A percentile compares a stretch with the other conserved stretches of the same genome.
These are phyloP conservation scores for Pipa parva DNA, from an alignment of 2,113 vertebrate genomes.

Conservation along the genomic window DNA sequence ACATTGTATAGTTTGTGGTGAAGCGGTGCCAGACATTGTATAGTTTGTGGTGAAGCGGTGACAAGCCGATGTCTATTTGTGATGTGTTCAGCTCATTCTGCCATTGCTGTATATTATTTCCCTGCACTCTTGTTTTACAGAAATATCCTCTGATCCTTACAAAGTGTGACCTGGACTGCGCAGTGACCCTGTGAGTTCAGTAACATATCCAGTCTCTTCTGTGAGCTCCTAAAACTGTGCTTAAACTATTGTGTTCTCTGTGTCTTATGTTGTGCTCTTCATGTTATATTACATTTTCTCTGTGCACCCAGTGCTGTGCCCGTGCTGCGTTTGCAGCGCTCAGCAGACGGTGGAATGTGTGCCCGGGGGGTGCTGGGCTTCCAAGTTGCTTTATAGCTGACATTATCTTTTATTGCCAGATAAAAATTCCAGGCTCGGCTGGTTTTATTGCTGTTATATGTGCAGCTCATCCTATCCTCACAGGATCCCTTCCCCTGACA, in stretches of 20 bases:
- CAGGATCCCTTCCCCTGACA: slow-evolving; percentile 37
- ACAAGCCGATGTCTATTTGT: too few relatives aligned
- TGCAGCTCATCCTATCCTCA: slow-evolving; percentile 37
- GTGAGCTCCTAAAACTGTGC: background rate
- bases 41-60: too few relatives aligned
- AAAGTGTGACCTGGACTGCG: too few relatives aligned
- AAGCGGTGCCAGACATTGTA: too few relatives aligned
- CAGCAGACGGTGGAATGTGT: slow-evolving; percentile 28
- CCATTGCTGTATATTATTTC: too few relatives aligned
- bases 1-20: too few relatives aligned
- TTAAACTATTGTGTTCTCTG: slow-evolving; percentile 2
- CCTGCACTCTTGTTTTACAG: too few relatives aligned
- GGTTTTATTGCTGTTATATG: slow-evolving; percentile 48
- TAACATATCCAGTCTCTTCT: background rate
- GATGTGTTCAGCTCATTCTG: too few relatives aligned
- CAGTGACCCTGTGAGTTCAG: background rate
- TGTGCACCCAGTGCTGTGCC: background rate
- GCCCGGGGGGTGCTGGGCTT: slow-evolving; percentile 28
- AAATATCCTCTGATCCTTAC: too few relatives aligned
- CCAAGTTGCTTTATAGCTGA: slow-evolving; percentile 43
- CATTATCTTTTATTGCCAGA: slow-evolving; percentile 50
- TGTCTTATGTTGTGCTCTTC: slow-evolving; percentile 3
- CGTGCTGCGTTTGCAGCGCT: slow-evolving; percentile 31
- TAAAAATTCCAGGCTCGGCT: slow-evolving; percentile 45
- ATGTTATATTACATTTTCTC: background rate